These are phyloP conservation scores for Sinotaia quadrata DNA, from an alignment of 2,888 invertebrate species.

Conservation along the genomic window DNA sequence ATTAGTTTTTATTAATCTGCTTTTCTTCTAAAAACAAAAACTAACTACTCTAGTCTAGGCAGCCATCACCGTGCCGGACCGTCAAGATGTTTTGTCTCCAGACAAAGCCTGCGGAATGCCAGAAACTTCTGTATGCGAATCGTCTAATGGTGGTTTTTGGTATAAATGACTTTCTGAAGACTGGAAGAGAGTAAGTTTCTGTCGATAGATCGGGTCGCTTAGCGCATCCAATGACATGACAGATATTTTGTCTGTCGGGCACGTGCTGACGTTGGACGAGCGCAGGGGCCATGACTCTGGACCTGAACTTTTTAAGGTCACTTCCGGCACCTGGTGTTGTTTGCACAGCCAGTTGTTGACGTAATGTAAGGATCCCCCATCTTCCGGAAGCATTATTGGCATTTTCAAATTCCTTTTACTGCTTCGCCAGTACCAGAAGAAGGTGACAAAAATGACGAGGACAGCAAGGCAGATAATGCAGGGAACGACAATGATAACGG, in stretches of 20 bases:
- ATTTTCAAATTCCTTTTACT: too few species aligned
- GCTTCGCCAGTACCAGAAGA: constrained; percentile 6
- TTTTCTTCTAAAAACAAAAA: too few species aligned
- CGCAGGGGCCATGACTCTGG: neutral
- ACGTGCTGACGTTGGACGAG: neutral
- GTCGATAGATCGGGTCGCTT: neutral
- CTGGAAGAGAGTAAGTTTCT: neutral
- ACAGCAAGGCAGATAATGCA: constrained; percentile 1
- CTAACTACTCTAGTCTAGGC: too few species aligned
- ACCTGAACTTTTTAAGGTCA: neutral
- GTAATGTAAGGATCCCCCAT: neutral
- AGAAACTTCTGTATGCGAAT: neutral
- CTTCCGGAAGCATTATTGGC: neutral
- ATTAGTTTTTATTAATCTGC: too few species aligned
- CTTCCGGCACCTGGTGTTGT: neutral
- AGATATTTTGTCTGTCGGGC: neutral
- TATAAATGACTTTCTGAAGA: neutral
- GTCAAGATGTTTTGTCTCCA: too few species aligned
- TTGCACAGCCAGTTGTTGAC: neutral
- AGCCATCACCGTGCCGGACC: too few species aligned
- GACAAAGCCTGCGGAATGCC: too few species aligned
- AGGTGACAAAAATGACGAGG: constrained; percentile 11
- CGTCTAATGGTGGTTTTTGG: neutral
- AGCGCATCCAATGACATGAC: neutral
- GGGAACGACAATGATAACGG: neutral